Conservation (phyloP, 2,888 invertebrate genomes). For the Pristionchus mayeri region DNA sequence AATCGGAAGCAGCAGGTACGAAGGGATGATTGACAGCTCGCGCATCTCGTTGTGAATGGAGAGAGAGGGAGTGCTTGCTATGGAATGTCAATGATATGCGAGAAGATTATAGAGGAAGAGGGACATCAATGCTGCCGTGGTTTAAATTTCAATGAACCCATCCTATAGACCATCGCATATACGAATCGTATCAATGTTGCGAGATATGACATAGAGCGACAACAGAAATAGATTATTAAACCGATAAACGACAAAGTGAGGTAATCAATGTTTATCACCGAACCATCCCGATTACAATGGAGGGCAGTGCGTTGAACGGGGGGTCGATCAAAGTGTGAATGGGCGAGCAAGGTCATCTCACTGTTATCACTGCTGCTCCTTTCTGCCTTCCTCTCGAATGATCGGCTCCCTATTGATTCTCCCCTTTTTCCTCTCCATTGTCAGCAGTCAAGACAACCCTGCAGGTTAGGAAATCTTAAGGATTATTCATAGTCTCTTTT, state of each 20-base stretch:
- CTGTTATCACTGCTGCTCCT: background rate
- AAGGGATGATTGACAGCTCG: background rate
- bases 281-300: conserved; percentile 13
- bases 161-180: background rate
- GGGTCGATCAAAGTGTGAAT: conserved; percentile 24
- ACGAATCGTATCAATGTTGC: background rate
- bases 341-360: background rate
- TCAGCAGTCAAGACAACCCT: conserved; percentile 6
- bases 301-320: background rate
- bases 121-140: background rate
- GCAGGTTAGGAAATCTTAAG: background rate
- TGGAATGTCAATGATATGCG: conserved; percentile 43
- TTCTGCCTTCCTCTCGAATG: background rate
- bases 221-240: background rate
- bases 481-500: background rate
- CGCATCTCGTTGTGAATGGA: background rate
- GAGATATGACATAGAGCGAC: background rate
- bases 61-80: background rate
- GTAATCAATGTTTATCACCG: background rate
- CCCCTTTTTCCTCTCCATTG: background rate
- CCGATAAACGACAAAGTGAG: background rate
- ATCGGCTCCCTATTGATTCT: background rate
- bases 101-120: background rate
- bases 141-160: conserved; percentile 30
- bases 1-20: background rate